These are phyloP conservation scores for Lepas anatifera DNA, from an alignment of 2,888 invertebrate species.

Conservation along the genomic window DNA sequence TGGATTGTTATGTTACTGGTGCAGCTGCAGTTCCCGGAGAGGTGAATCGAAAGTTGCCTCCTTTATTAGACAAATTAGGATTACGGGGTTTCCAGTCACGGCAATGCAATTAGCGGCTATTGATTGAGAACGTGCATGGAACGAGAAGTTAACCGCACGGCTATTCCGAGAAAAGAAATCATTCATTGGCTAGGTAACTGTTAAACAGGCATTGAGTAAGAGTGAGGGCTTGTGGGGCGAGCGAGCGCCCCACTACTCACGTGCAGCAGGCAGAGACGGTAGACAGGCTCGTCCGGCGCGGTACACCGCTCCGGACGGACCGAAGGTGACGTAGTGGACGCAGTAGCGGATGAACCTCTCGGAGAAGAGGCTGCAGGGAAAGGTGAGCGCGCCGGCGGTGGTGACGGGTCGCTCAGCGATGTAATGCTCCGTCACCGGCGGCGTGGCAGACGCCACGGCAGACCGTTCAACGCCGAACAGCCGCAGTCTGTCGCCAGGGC, in stretches of 20 bases:
- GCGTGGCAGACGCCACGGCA: slow-evolving; percentile 52
- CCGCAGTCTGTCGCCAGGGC: slow-evolving; percentile 26
- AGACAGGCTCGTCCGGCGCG: slow-evolving; percentile 74
- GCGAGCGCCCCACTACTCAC: slow-evolving; percentile 39
- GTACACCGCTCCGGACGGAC: slow-evolving; percentile 69
- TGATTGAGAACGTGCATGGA: no score
- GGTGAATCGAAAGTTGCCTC: no score
- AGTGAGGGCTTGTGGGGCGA: no score
- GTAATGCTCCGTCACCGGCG: slow-evolving; percentile 51
- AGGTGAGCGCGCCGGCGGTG: slow-evolving; percentile 51
- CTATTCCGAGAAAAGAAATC: no score
- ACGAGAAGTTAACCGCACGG: no score
- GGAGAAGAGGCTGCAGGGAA: slow-evolving; percentile 69
- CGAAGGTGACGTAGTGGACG: slow-evolving; percentile 75
- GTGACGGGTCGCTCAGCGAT: slow-evolving; percentile 52
- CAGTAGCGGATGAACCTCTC: slow-evolving; percentile 75
- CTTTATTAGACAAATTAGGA: no score
- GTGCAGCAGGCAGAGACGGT: slow-evolving; percentile 65
- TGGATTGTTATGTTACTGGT: no score
- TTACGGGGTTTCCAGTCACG: no score
- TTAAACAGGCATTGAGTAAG: no score
- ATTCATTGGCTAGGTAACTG: no score
- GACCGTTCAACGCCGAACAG: slow-evolving; percentile 55
- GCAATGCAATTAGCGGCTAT: no score
- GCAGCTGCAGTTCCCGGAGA: no score